phyloP scores from a whole-genome alignment of 2,888 invertebrate genomes.

The Zaprionus lineosus region DNA sequence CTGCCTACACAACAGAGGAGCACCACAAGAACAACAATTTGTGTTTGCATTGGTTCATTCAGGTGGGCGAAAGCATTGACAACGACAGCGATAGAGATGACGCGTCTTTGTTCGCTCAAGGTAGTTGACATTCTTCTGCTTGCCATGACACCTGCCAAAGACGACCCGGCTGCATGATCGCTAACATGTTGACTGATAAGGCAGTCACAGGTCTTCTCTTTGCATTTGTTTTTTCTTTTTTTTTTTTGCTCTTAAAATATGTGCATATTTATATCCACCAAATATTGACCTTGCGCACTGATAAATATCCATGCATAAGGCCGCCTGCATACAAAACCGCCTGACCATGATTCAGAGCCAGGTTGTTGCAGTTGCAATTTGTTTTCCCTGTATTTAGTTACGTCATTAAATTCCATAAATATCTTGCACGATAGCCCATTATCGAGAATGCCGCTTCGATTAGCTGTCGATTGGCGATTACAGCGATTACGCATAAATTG shows the following conservation, averaged over 20 bases:
- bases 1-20: constrained; percentile 22
- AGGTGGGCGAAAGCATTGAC: constrained; percentile 76
- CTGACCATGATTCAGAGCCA: constrained; percentile 7
- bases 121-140: constrained; percentile 62
- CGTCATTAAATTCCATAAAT: constrained; percentile 72
- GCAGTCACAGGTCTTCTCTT: constrained; percentile 29
- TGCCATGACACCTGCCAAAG: constrained; percentile 8
- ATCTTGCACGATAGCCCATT: constrained; percentile 55
- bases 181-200: constrained; percentile 31
- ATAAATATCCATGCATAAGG: constrained; percentile 25
- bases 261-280: constrained; percentile 3
- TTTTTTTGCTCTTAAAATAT: constrained; percentile 7
- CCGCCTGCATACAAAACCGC: constrained; percentile 4
- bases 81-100: constrained; percentile 60
- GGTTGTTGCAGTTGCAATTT: constrained; percentile 16
- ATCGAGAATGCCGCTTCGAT: constrained; percentile 43
- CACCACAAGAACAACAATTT: constrained; percentile 69
- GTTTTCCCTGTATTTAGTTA: constrained; percentile 45
- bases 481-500: constrained; percentile 32
- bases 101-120: constrained; percentile 63
- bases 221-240: constrained; percentile 10
- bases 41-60: constrained; percentile 83
- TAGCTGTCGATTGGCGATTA: constrained; percentile 38
- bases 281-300: constrained; percentile 37
- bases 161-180: constrained; percentile 43